Evolutionary conservation across 2,797 vertebrate genomes (phyloP), one percentile per base, ranked within the genome.

Genomic region (Phrynocephalus vlangalii): DNA sequence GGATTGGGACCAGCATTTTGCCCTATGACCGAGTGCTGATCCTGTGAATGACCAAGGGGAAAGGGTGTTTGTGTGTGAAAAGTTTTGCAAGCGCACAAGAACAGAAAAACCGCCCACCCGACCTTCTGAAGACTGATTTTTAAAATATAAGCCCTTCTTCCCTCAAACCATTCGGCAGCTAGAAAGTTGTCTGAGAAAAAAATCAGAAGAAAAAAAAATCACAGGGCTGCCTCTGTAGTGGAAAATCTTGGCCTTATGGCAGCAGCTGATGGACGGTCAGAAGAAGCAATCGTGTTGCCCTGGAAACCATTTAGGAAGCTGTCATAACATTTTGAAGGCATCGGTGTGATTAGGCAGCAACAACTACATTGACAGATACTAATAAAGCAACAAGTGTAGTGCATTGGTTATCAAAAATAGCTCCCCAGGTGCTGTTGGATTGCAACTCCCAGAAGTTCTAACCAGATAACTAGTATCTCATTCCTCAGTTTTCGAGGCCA

Each of bases 11-110:
- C 97, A 84, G 95, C 50, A 89, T 92, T 96, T 93, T 96, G 97
- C 92, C 95, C 93, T 89, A 96, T 94, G 92, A 96, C 95, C 89
- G 97, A 92, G 86, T 97, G 97, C 94, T 97, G 97, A 94, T 97
- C 96, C 97, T 97, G 91, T 90, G 94, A 94, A 90, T 93, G 94
- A 30, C 3, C 28, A 93, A 87, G 94, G 91, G 90, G 91, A 87
- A 93, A 93, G 87, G 93, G 88, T 80, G 91, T 44, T 44, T 13
- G 89, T 7, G 56, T 10, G 8, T 33, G 5, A 50, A n/a, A 84
- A 70, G 16, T 33, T 50, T 84, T 67, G 72, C 83, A 86, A 88
- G 91, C 86, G 90, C 70, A 79, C 91, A 93, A 87, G 33, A 26
- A 22, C 20, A 44, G 26, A 60, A 75, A 30, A 60, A 5, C 48